Evolutionary conservation across 2,113 vertebrate species (phyloP).

Genomic region (Ophthalmolycus amberensis): DNA sequence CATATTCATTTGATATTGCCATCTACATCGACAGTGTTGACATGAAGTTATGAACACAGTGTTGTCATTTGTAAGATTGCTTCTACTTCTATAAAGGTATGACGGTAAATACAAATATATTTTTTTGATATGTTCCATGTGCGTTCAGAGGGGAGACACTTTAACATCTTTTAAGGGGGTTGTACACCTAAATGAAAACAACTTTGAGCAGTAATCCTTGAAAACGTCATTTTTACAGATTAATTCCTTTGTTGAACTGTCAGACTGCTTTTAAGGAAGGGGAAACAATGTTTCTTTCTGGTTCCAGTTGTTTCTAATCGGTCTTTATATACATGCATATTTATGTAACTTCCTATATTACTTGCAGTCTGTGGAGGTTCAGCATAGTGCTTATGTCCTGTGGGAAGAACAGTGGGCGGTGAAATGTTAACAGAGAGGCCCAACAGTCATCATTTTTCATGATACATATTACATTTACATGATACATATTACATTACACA

Average conservation of each 20-base stretch:
- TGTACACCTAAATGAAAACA: neutral
- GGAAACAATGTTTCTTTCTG: neutral
- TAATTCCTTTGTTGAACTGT: neutral
- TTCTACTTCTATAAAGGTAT: neutral
- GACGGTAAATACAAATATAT: neutral
- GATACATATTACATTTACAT: conserved; percentile 18
- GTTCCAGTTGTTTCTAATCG: neutral
- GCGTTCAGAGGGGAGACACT: neutral
- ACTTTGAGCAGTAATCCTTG: neutral
- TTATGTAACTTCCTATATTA: neutral
- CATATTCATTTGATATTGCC: neutral
- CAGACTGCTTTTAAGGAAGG: neutral
- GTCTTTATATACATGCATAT: neutral
- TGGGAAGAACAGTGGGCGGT: neutral
- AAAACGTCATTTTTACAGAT: neutral
- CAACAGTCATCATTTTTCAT: neutral
- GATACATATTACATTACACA: too few species aligned
- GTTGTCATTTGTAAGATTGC: neutral
- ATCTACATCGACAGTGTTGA: neutral
- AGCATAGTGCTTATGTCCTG: neutral
- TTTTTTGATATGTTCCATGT: neutral
- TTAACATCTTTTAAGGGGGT: neutral
- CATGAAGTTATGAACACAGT: too few species aligned
- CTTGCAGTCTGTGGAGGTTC: neutral
- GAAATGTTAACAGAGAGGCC: conserved; percentile 17